Evolutionary conservation across 2,113 vertebrate genomes (phyloP).

Genomic region (Miniopterus natalensis): DNA sequence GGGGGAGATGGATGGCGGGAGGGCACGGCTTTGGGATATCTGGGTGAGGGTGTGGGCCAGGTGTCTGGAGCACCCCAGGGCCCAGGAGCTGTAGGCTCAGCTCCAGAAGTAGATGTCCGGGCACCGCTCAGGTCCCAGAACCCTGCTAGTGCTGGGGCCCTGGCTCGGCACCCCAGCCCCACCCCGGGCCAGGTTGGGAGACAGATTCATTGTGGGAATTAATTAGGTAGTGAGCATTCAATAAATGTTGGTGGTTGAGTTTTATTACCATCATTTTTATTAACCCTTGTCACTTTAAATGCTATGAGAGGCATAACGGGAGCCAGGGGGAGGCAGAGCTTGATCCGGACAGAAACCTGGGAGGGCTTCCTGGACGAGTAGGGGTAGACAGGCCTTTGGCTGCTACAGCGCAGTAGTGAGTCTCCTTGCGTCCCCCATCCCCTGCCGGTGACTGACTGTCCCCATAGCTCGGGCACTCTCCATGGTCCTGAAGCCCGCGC

Average conservation of each 20-base stretch:
- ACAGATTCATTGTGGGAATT: slow-evolving; percentile 9
- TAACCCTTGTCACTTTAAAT: background rate
- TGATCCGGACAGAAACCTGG: background rate
- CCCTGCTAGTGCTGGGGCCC: no score
- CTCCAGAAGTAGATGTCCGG: background rate
- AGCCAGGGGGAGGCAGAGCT: background rate
- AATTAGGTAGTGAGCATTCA: background rate
- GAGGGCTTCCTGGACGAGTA: background rate
- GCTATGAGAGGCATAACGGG: background rate
- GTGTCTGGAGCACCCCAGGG: background rate
- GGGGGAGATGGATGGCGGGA: background rate
- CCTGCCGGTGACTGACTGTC: rapidly evolving
- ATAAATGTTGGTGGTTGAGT: background rate
- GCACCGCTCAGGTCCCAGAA: background rate
- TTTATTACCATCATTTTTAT: slow-evolving; percentile 34
- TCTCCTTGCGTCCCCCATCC: no score
- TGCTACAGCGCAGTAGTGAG: background rate
- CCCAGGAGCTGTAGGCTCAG: background rate
- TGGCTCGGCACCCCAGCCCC: background rate
- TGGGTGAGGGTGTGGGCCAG: background rate
- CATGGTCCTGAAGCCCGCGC: slow-evolving; percentile 67
- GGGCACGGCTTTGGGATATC: background rate
- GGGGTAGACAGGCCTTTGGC: background rate
- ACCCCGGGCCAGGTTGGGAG: background rate
- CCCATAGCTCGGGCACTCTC: slow-evolving; percentile 46